Percentiles rank a stretch among this genome's conserved stretches.
These are phyloP conservation scores for Onthophagus sagittarius DNA, from an alignment of 2,888 invertebrate genomes.

Conservation along the genomic window DNA sequence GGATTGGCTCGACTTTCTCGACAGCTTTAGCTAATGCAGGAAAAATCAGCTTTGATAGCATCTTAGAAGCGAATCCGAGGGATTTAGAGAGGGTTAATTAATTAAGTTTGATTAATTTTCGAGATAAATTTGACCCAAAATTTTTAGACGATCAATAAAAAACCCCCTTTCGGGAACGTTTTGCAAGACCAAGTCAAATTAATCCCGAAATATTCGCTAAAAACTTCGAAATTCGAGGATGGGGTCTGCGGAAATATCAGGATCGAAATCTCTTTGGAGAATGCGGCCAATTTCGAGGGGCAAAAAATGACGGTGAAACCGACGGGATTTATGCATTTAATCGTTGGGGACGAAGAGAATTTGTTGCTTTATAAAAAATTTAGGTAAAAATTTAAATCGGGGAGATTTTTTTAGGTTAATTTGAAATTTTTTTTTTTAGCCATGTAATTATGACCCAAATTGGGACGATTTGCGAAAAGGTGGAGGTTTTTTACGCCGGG, in stretches of 20 bases:
- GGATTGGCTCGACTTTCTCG: slow-evolving; percentile 66
- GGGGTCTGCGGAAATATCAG: slow-evolving; percentile 7
- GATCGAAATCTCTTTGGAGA: slow-evolving; percentile 41
- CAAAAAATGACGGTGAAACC: slow-evolving; percentile 51
- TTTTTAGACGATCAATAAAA: slow-evolving; percentile 65
- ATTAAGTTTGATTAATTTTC: too few species aligned
- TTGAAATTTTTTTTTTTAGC: slow-evolving; percentile 34
- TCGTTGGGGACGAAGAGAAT: slow-evolving; percentile 62
- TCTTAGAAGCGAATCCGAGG: slow-evolving; percentile 65
- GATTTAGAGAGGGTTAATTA: slow-evolving; percentile 59
- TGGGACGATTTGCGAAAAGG: slow-evolving; percentile 47
- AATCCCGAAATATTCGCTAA: slow-evolving; percentile 60
- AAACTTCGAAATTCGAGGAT: slow-evolving; percentile 21
- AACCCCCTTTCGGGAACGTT: slow-evolving; percentile 68
- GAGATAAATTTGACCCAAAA: slow-evolving; percentile 19
- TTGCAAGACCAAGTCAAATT: slow-evolving; percentile 59
- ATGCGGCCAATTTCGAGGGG: slow-evolving; percentile 49
- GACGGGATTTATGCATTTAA: slow-evolving; percentile 54
- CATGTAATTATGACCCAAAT: slow-evolving; percentile 47
- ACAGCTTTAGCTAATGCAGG: slow-evolving; percentile 62
- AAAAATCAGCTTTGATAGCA: slow-evolving; percentile 60
- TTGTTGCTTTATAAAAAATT: slow-evolving; percentile 55
- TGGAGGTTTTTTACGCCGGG: slow-evolving; percentile 45
- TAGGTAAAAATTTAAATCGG: slow-evolving; percentile 52
- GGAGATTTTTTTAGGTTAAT: too few species aligned